Base-by-base conservation (phyloP, 64 coral and sea anemone species). In the Porites australiensis region DNA sequence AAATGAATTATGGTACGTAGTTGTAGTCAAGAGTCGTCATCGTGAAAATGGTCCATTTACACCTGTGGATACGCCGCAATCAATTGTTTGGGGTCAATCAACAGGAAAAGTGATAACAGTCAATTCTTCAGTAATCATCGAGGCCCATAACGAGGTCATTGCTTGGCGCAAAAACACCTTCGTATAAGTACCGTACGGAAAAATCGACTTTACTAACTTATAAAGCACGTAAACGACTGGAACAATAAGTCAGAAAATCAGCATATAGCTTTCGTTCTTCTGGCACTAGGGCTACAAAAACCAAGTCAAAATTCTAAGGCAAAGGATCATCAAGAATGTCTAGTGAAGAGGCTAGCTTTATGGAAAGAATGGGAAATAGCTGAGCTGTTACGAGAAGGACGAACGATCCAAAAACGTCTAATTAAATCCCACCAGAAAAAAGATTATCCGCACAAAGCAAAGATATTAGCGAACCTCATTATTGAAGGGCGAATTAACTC, bases 1-100 rank as follows among this genome's bases (percentile, higher is more conserved):
- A n/a, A n/a, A n/a, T n/a, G n/a, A n/a, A n/a, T n/a, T n/a, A n/a
- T n/a, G n/a, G n/a, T n/a, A n/a, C n/a, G n/a, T n/a, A n/a, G n/a
- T n/a, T n/a, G n/a, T n/a, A n/a, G n/a, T n/a, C n/a, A n/a, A n/a
- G n/a, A n/a, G n/a, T n/a, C n/a, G n/a, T n/a, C n/a, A n/a, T n/a
- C n/a, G n/a, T n/a, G n/a, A n/a, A n/a, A n/a, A n/a, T n/a, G n/a
- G n/a, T n/a, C n/a, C n/a, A n/a, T n/a, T n/a, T n/a, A n/a, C n/a
- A n/a, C n/a, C n/a, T n/a, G 90, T 65, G 58, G 59, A 76, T 46
- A 86, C 73, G 52, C 59, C 90, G 79, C 69, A 92, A 84, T 86
- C 90, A 61, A 92, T 92, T 92, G 90, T 92, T 86, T 92, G 90
- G 81, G 76, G 79, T 77, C 58, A 92, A 92, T 92, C 90, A 71